phyloP scores from a whole-genome alignment of 2,888 invertebrate genomes.

The Drosophila testacea region DNA sequence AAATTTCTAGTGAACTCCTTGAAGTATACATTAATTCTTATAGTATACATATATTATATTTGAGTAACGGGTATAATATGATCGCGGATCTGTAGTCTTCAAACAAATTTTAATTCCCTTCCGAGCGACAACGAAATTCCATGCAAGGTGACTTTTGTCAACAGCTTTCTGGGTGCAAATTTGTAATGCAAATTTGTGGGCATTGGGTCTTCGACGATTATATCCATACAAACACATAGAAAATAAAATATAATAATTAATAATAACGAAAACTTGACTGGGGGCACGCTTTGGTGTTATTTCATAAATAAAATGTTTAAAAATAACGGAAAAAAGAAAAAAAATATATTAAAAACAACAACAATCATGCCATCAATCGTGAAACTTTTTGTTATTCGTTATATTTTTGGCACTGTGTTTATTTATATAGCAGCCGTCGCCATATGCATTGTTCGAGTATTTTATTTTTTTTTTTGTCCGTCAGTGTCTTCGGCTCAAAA shows the following conservation, averaged over 20 bases:
- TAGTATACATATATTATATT: too few species aligned
- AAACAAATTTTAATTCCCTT: constrained; percentile 14
- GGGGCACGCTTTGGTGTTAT: constrained; percentile 79
- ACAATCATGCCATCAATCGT: constrained; percentile 66
- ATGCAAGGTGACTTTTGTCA: constrained; percentile 76
- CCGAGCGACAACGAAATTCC: constrained; percentile 70
- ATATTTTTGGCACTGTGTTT: constrained; percentile 76
- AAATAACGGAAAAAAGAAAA: constrained; percentile 41
- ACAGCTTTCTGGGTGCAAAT: constrained; percentile 74
- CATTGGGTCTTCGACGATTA: constrained; percentile 44
- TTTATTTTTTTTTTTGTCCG: constrained; percentile 26
- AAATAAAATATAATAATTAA: constrained; percentile 78
- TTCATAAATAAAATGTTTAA: constrained; percentile 51
- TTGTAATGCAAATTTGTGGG: constrained; percentile 76
- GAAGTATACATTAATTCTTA: too few species aligned
- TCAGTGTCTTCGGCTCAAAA: constrained; percentile 57
- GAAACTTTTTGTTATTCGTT: constrained; percentile 63
- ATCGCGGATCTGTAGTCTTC: too few species aligned
- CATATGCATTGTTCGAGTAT: constrained; percentile 36
- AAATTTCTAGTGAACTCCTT: too few species aligned
- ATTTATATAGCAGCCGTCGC: constrained; percentile 68
- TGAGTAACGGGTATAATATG: too few species aligned
- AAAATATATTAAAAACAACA: constrained; percentile 21
- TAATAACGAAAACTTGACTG: constrained; percentile 77
- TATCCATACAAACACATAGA: constrained; percentile 19